Evolutionary conservation across 2,888 invertebrate species (phyloP), one percentile per base, ranked within the genome.

Genomic region (Oscheius myriophilus): DNA sequence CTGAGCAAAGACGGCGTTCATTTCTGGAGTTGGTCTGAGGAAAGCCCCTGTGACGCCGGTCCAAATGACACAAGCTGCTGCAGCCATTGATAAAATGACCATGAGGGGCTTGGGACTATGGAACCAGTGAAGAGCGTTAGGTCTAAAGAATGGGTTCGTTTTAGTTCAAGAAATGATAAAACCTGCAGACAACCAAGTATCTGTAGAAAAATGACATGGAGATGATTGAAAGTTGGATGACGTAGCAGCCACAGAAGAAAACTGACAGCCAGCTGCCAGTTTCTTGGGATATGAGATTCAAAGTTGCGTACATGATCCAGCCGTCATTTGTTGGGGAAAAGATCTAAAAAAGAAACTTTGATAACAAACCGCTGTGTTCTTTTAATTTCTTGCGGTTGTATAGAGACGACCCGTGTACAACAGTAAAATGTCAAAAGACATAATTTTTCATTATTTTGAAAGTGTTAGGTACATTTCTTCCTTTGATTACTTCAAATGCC

Each of bases 171-270:
- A 9, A 33, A 33, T 9, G 16, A 11, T 21, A 16, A 21, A 12
- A 57, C 57, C 57, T 26, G 21, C 57, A 57, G 12, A 57, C 57
- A n/a, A 57, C 42, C 23, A 57, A 41, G 23, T 41, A 57, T 2
- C 57, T 18, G 42, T 57, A 57, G n/a, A 33, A 42, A n/a, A 57
- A 57, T 2, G 57, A 57, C 41, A 57, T 18, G 7, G 42, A 41
- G 18, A 57, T 57, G 16, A 57, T 18, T 12, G 42, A 21, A 41
- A 57, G 39, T 18, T 42, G 41, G 16, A 57, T 18, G n/a, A 23
- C 26, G 18, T 57, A 42, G 18, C 41, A 57, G n/a, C 57, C 41
- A 41, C 42, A 57, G 41, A 57, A 54, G 21, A 54, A 26, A 12
- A 54, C 53, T 16, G 11, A 26, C 3, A 54, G 26, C 26, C 53